Evolutionary conservation across 2,113 vertebrate genomes (phyloP).

Genomic region (Brachyhypopomus occidentalis): DNA sequence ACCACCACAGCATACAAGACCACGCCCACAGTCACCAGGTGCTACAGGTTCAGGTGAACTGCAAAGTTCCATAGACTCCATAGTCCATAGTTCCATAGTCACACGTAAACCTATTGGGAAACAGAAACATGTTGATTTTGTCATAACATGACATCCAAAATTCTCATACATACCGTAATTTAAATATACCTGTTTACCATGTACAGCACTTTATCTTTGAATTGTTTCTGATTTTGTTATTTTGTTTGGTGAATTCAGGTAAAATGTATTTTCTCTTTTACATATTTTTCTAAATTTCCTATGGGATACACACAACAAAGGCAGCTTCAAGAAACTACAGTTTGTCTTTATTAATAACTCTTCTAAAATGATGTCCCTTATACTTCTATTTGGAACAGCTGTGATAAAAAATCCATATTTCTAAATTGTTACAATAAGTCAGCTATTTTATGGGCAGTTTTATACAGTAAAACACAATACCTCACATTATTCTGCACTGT

Average conservation of each 20-base stretch:
- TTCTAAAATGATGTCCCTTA: neutral
- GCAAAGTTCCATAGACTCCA: slow-evolving; percentile 43
- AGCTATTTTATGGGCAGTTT: neutral
- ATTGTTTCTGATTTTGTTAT: neutral
- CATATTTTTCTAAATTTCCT: neutral
- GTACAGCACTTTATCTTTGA: neutral
- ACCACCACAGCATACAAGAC: slow-evolving; percentile 9
- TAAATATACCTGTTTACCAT: neutral
- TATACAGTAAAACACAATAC: neutral
- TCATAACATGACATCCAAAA: slow-evolving; percentile 39
- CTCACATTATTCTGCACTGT: neutral
- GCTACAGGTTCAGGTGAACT: slow-evolving; percentile 60
- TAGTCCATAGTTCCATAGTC: neutral
- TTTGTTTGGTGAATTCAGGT: neutral
- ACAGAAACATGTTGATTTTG: slow-evolving; percentile 68
- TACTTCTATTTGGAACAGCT: neutral
- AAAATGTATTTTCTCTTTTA: neutral
- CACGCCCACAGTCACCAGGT: slow-evolving; percentile 57
- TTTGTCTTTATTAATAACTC: neutral
- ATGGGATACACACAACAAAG: neutral
- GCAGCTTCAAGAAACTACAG: neutral
- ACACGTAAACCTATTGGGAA: slow-evolving; percentile 41
- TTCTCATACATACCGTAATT: neutral
- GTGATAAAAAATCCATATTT: neutral
- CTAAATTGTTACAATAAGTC: neutral